Conservation (phyloP, 2,888 invertebrate species). For the Patella pellucida region DNA sequence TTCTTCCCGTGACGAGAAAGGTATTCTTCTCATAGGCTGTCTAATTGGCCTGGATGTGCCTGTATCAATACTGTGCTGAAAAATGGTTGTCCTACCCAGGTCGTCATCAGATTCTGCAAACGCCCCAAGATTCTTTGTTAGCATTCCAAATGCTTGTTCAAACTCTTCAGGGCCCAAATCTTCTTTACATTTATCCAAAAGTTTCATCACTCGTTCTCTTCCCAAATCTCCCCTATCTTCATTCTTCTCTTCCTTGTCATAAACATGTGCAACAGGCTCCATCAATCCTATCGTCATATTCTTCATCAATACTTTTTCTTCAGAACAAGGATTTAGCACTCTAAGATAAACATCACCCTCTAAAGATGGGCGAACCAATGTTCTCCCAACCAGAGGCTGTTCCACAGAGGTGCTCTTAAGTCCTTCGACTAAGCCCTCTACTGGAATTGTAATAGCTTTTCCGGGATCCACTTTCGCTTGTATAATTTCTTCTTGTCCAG, state of each 20-base stretch:
- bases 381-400: neutral
- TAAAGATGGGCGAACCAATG: neutral
- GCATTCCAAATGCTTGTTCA: too few species aligned
- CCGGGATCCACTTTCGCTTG: neutral
- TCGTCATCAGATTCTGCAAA: too few species aligned
- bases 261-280: neutral
- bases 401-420: neutral
- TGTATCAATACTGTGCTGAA: neutral
- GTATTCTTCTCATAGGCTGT: conserved; percentile 35
- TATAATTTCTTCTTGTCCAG: neutral
- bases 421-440: neutral
- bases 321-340: neutral
- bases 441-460: neutral
- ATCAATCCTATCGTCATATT: neutral
- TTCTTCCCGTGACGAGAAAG: conserved; percentile 1
- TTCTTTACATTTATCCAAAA: too few species aligned
- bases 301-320: neutral
- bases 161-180: too few species aligned
- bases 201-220: neutral
- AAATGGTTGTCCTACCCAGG: too few species aligned
- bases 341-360: neutral
- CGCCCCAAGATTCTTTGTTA: too few species aligned
- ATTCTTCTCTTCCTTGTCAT: neutral
- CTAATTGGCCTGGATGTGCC: conserved; percentile 16
- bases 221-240: neutral